Percentiles rank a stretch among this genome's conserved stretches.
phyloP scores from a whole-genome alignment of 2,113 vertebrate species.

The Sinosuthora webbiana region DNA sequence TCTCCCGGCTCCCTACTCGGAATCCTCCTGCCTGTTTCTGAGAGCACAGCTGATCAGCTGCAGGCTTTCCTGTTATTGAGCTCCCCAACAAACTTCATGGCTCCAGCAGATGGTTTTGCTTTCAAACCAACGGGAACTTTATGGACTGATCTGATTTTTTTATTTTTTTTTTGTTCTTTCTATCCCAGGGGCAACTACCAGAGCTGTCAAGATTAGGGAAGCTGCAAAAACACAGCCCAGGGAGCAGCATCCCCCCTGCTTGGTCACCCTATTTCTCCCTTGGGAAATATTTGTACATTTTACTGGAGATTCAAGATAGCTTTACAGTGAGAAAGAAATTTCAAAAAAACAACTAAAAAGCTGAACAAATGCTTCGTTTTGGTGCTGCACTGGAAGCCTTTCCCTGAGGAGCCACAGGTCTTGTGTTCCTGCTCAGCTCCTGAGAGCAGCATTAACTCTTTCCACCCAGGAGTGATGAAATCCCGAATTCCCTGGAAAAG shows the following conservation, averaged over 20 bases:
- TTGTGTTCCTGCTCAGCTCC: background rate
- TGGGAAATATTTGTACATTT: background rate
- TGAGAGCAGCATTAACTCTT: background rate
- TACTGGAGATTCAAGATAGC: background rate
- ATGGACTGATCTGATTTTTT: background rate
- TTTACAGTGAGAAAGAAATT: background rate
- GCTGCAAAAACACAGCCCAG: background rate
- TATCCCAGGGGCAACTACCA: background rate
- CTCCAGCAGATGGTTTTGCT: conserved; percentile 56
- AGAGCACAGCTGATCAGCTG: conserved; percentile 49
- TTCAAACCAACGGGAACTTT: conserved; percentile 39
- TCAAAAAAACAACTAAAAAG: background rate
- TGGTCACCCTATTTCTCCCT: background rate
- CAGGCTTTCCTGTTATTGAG: conserved; percentile 2
- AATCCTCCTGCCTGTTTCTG: conserved; percentile 2
- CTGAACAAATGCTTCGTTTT: background rate
- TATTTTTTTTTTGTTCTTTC: background rate
- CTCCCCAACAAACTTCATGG: conserved; percentile 22
- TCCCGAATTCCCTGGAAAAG: conserved; percentile 59
- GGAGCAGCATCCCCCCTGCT: background rate
- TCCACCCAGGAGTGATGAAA: conserved; percentile 67
- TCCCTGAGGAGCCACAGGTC: background rate
- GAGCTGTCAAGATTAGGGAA: background rate
- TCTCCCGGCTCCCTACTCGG: background rate
- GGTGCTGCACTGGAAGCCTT: background rate